These are phyloP conservation scores for Chionodraco myersi DNA, from an alignment of 2,113 vertebrate genomes.

Conservation along the genomic window DNA sequence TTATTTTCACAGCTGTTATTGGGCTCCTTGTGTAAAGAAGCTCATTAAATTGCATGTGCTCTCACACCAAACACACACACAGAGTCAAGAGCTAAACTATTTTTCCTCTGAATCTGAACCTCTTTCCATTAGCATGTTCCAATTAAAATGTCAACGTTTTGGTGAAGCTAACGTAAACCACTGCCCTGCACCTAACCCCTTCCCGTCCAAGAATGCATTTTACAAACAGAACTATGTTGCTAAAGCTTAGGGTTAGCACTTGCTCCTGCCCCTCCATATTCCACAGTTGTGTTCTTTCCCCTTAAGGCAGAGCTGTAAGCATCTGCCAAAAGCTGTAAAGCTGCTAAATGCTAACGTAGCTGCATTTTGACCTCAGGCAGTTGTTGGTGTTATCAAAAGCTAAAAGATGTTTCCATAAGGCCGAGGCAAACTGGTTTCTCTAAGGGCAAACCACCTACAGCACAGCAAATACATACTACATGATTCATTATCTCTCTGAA, in stretches of 20 bases:
- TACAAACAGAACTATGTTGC: slow-evolving; percentile 7
- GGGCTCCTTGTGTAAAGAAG: slow-evolving; percentile 8
- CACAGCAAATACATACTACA: slow-evolving; percentile 4
- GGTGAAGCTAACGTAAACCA: neutral
- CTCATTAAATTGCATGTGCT: slow-evolving; percentile 18
- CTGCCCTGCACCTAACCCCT: neutral
- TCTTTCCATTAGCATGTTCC: neutral
- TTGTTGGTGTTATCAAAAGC: slow-evolving; percentile 32
- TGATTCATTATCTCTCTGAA: no score
- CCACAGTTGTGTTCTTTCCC: slow-evolving; percentile 8
- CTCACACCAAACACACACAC: neutral
- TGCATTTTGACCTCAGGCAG: slow-evolving; percentile 18
- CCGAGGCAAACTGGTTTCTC: slow-evolving; percentile 33
- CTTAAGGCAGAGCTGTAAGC: slow-evolving; percentile 14
- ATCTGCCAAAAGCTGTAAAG: neutral
- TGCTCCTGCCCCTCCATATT: neutral
- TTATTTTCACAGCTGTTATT: slow-evolving; percentile 23
- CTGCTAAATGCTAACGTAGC: slow-evolving; percentile 8
- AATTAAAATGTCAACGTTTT: neutral
- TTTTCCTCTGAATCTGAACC: neutral
- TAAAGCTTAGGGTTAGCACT: neutral
- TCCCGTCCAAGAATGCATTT: neutral
- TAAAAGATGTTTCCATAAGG: slow-evolving; percentile 16
- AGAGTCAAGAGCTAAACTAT: neutral
- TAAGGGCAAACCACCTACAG: neutral